Conservation (phyloP, 2,888 invertebrate genomes). For the Coelogynopora nodosa region DNA sequence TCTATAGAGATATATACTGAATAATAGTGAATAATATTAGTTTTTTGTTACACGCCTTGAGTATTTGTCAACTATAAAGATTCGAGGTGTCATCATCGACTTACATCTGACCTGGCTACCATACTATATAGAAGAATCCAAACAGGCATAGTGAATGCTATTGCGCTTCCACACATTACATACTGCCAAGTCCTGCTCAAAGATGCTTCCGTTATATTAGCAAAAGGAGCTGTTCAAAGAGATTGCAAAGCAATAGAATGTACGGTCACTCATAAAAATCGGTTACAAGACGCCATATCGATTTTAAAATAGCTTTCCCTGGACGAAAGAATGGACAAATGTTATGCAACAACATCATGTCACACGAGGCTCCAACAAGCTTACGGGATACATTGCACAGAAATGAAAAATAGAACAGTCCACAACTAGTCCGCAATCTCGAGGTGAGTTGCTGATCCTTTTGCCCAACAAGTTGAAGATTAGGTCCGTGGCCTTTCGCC, state of each 20-base stretch:
- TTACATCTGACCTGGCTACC: no score
- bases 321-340: neutral
- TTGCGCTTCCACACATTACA: conserved; percentile 28
- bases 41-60: no score
- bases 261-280: conserved; percentile 20
- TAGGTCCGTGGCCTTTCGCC: neutral
- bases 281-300: neutral
- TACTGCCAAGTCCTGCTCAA: conserved; percentile 5
- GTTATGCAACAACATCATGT: conserved; percentile 5
- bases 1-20: no score
- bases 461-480: neutral
- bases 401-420: conserved; percentile 3
- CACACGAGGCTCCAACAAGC: neutral
- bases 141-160: no score
- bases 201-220: conserved; percentile 22
- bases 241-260: conserved; percentile 1
- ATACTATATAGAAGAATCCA: no score
- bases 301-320: neutral
- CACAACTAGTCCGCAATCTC: neutral
- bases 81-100: no score
- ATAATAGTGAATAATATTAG: no score
- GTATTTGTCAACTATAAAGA: no score
- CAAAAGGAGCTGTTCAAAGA: conserved; percentile 6
- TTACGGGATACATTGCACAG: neutral
- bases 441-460: neutral